These are phyloP conservation scores for Sandelia bainsii DNA, from an alignment of 2,797 vertebrate species.

Conservation along the genomic window DNA sequence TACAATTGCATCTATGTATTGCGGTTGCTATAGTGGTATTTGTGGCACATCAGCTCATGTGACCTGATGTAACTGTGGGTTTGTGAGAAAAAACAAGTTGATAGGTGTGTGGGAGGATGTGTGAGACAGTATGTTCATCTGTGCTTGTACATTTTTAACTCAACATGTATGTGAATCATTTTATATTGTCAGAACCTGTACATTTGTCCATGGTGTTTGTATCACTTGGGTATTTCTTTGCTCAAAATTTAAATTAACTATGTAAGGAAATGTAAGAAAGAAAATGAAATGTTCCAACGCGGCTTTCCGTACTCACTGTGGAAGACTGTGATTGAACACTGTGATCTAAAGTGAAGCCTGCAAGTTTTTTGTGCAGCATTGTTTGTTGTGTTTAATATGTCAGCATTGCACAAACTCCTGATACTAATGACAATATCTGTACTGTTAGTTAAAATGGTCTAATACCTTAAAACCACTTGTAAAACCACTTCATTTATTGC, in stretches of 20 bases:
- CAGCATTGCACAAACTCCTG: too few species aligned
- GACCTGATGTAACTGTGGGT: slow-evolving; percentile 42
- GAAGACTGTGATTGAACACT: too few species aligned
- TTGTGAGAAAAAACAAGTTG: slow-evolving; percentile 19
- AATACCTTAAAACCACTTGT: too few species aligned
- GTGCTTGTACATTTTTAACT: slow-evolving; percentile 10
- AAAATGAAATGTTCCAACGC: too few species aligned
- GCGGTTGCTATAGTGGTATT: slow-evolving; percentile 24
- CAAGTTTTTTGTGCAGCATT: too few species aligned
- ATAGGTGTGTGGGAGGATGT: slow-evolving; percentile 7
- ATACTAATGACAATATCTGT: too few species aligned
- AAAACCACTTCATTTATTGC: too few species aligned
- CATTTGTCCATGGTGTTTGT: background rate
- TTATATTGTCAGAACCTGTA: background rate
- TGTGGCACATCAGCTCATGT: slow-evolving; percentile 20
- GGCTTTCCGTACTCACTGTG: too few species aligned
- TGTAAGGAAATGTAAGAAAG: too few species aligned
- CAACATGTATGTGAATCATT: background rate
- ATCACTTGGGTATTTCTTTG: background rate
- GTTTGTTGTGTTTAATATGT: too few species aligned
- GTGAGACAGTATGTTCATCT: slow-evolving; percentile 5
- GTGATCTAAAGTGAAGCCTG: too few species aligned
- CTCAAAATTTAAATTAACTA: background rate
- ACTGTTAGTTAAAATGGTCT: too few species aligned
- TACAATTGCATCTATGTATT: slow-evolving; percentile 42